These are phyloP conservation scores for Lophius americanus DNA, from an alignment of 2,797 vertebrate genomes.

Conservation along the genomic window DNA sequence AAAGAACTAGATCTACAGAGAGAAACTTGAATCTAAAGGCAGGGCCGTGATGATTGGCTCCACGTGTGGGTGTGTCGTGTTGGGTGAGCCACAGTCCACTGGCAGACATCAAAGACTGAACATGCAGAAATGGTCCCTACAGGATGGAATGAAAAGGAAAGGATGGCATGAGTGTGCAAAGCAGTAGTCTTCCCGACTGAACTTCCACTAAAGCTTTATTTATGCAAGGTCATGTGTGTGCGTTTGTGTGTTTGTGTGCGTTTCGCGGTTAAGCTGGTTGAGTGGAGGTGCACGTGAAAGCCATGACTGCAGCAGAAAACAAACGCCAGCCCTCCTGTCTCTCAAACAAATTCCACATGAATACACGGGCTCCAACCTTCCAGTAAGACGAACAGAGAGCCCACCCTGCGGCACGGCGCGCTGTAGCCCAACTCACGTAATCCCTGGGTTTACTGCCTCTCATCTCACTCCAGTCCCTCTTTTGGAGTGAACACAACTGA, in stretches of 20 bases:
- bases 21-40: too few relatives aligned
- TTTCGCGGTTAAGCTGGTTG: slow-evolving; percentile 30
- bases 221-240: too few relatives aligned
- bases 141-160: too few relatives aligned
- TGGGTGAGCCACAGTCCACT: background rate
- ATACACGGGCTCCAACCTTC: slow-evolving; percentile 44
- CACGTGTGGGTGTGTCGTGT: too few relatives aligned
- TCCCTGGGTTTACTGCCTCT: slow-evolving; percentile 71
- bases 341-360: slow-evolving; percentile 63
- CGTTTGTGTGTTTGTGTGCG: background rate
- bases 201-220: too few relatives aligned
- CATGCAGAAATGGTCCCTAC: too few relatives aligned
- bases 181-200: too few relatives aligned
- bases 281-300: slow-evolving; percentile 15
- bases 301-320: slow-evolving; percentile 32
- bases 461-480: slow-evolving; percentile 73
- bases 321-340: slow-evolving; percentile 44
- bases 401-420: slow-evolving; percentile 38
- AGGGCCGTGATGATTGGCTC: too few relatives aligned
- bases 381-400: slow-evolving; percentile 57
- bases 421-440: slow-evolving; percentile 68
- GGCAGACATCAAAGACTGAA: too few relatives aligned
- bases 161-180: too few relatives aligned
- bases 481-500: slow-evolving; percentile 77
- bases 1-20: too few relatives aligned